Evolutionary conservation across 2,797 vertebrate genomes (phyloP).

Genomic region (Anableps anableps): DNA sequence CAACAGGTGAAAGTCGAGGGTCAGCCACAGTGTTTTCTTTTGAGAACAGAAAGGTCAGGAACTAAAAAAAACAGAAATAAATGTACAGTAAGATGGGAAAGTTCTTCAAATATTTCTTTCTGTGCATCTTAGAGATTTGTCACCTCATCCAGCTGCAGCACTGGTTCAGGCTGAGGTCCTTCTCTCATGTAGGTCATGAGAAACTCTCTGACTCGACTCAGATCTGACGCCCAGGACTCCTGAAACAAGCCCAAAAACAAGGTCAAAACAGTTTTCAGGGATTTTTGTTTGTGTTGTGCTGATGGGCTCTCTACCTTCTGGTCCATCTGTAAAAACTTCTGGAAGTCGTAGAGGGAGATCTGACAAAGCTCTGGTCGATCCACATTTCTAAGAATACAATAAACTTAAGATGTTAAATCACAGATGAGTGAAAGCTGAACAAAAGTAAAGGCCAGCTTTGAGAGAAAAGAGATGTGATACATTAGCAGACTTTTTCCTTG

Average conservation of each 20-base stretch:
- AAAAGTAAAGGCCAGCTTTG: background rate
- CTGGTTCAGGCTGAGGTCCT: constrained; percentile 77
- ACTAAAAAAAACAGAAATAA: constrained; percentile 72
- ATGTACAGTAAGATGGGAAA: background rate
- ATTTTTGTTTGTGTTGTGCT: background rate
- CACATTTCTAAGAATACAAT: constrained; percentile 79
- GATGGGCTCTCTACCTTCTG: constrained; percentile 82
- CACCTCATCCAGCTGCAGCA: constrained; percentile 88
- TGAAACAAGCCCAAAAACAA: constrained; percentile 48
- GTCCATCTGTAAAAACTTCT: constrained; percentile 89
- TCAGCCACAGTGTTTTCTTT: constrained; percentile 95
- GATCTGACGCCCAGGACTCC: constrained; percentile 86
- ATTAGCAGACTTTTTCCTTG: background rate
- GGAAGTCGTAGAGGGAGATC: constrained; percentile 89
- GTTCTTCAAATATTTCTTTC: background rate
- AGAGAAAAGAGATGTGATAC: constrained; percentile 8
- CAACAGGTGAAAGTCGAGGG: constrained; percentile 77
- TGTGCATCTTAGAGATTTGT: background rate
- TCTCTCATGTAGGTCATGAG: constrained; percentile 84
- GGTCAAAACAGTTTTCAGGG: background rate
- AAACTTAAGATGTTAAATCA: constrained; percentile 25
- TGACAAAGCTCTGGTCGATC: constrained; percentile 88
- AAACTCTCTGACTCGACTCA: constrained; percentile 83
- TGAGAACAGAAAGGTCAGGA: constrained; percentile 97
- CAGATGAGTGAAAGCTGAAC: constrained; percentile 4